Evolutionary conservation across 1,140 invertebrate species (phyloP).

Genomic region (Bombus ignitus): DNA sequence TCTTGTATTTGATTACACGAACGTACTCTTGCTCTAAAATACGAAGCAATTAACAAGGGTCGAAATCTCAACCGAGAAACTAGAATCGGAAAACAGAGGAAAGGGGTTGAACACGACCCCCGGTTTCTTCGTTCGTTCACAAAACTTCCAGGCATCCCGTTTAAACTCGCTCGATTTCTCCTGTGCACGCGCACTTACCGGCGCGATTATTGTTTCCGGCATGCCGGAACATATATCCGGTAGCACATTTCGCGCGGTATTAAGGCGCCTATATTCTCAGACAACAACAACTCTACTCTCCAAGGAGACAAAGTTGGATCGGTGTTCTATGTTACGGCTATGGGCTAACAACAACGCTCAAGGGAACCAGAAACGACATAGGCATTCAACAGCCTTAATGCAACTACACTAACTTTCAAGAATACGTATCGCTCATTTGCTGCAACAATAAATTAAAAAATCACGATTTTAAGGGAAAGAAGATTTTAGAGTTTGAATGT

Average conservation of each 20-base stretch:
- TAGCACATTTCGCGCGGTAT: conserved; percentile 59
- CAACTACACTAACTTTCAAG: no score
- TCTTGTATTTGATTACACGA: background rate
- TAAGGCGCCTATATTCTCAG: conserved; percentile 53
- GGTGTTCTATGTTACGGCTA: conserved; percentile 22
- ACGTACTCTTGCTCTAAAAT: background rate
- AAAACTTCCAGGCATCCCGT: conserved; percentile 34
- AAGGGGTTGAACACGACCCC: conserved; percentile 4
- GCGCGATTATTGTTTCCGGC: conserved; percentile 47
- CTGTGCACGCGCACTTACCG: conserved; percentile 27
- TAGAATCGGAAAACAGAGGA: conserved; percentile 38
- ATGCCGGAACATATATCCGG: conserved; percentile 52
- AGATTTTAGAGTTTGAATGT: no score
- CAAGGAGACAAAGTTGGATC: conserved; percentile 56
- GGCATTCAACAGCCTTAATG: conserved; percentile 32
- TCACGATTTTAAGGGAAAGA: no score
- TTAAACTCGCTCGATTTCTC: conserved; percentile 46
- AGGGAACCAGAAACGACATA: conserved; percentile 28
- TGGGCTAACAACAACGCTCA: conserved; percentile 6
- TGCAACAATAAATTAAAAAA: no score
- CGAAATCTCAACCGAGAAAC: conserved; percentile 51
- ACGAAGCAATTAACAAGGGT: conserved; percentile 34
- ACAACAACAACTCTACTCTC: background rate
- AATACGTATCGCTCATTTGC: no score
- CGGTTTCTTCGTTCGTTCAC: conserved; percentile 27